Evolutionary conservation across 2,797 vertebrate genomes (phyloP).

Genomic region (Scyliorhinus canicula): DNA sequence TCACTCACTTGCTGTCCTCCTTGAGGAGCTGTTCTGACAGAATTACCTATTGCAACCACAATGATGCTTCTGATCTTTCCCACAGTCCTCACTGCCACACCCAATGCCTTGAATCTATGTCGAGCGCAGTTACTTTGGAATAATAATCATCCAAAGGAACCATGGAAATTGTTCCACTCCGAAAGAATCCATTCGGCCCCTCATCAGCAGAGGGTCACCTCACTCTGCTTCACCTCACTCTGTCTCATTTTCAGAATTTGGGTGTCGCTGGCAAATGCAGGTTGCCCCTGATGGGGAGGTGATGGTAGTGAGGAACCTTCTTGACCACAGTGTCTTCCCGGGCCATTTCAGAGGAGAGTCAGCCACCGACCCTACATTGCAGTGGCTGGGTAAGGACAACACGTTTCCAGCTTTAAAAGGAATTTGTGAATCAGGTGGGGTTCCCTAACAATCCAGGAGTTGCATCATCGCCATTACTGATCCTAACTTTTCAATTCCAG

Average conservation of each 20-base stretch:
- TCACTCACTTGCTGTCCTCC: too few species aligned
- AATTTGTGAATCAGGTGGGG: too few species aligned
- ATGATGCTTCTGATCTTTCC: neutral
- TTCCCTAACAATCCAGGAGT: too few species aligned
- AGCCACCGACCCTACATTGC: too few species aligned
- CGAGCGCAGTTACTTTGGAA: neutral
- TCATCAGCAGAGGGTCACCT: too few species aligned
- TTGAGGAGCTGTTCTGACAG: neutral
- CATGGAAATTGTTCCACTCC: neutral
- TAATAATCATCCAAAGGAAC: neutral
- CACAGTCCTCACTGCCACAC: neutral
- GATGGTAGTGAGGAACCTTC: too few species aligned
- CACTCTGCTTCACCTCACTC: neutral
- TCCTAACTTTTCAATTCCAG: neutral
- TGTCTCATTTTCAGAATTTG: too few species aligned
- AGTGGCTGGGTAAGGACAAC: too few species aligned
- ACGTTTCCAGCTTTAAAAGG: too few species aligned
- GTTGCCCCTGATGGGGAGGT: neutral
- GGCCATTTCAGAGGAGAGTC: too few species aligned
- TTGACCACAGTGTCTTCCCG: neutral
- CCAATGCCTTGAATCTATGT: neutral
- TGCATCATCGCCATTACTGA: neutral
- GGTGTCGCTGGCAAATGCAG: neutral
- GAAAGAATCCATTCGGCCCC: neutral
- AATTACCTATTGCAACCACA: neutral